Conservation (phyloP, 2,888 invertebrate species). For the Drosophila koepferae region DNA sequence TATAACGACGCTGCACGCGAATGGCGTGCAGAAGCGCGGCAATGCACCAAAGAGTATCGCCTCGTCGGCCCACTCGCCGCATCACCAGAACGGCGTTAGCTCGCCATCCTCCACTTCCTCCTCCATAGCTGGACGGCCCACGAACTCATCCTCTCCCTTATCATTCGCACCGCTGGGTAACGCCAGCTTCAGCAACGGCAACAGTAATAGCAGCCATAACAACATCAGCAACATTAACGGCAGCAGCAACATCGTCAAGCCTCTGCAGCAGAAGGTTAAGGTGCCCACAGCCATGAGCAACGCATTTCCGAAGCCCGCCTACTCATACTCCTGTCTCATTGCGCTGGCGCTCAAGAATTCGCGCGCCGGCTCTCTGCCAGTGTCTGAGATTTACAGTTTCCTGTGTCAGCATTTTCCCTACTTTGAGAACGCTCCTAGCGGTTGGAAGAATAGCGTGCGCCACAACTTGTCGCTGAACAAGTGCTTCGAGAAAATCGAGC, state of each 20-base stretch:
- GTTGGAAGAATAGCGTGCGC: constrained; percentile 99
- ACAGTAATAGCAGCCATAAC: constrained; percentile 38
- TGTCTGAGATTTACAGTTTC: constrained; percentile 99
- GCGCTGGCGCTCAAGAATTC: constrained; percentile 99
- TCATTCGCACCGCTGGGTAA: constrained; percentile 34
- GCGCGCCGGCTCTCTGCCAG: constrained; percentile 96
- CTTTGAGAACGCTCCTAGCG: constrained; percentile 98
- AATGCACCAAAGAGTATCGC: constrained; percentile 83
- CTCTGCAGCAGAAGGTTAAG: constrained; percentile 79
- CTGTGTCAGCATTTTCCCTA: constrained; percentile 99
- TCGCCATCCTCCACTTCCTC: constrained; percentile 59
- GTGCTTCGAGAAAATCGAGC: constrained; percentile 99
- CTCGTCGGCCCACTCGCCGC: constrained; percentile 77
- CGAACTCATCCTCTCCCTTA: constrained; percentile 50
- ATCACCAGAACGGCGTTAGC: constrained; percentile 62
- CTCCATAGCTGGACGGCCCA: constrained; percentile 34
- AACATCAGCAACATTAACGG: constrained; percentile 17
- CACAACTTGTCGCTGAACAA: constrained; percentile 99
- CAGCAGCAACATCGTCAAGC: constrained; percentile 58
- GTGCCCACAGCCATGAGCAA: constrained; percentile 68
- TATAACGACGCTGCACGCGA: constrained; percentile 66
- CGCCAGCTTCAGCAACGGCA: constrained; percentile 37
- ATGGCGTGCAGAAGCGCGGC: constrained; percentile 68
- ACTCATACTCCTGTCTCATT: constrained; percentile 98
- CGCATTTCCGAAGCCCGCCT: constrained; percentile 97